Percentiles rank a stretch among this genome's conserved stretches.
These are phyloP conservation scores for Urechis unicinctus DNA, from an alignment of 2,888 invertebrate genomes.

Conservation along the genomic window DNA sequence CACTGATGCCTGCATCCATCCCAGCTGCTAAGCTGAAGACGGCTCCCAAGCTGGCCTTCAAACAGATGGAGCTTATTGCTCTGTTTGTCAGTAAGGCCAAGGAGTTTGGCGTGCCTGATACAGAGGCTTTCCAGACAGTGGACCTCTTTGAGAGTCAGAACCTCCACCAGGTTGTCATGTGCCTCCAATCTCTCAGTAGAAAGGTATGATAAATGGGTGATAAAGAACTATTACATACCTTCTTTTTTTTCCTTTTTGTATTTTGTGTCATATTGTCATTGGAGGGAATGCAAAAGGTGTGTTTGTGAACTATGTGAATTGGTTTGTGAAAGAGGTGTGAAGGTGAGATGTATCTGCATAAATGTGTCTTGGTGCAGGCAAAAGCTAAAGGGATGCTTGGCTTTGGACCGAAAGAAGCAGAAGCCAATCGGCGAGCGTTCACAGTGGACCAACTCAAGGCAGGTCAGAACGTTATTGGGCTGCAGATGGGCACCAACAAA, in stretches of 20 bases:
- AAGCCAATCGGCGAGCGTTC: slow-evolving; percentile 89
- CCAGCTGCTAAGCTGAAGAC: slow-evolving; percentile 14
- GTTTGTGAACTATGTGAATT: no score
- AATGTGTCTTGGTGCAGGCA: no score
- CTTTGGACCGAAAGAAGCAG: slow-evolving; percentile 82
- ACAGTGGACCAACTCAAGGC: slow-evolving; percentile 89
- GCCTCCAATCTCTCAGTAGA: slow-evolving; percentile 87
- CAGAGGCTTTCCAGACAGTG: slow-evolving; percentile 94
- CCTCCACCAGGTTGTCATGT: slow-evolving; percentile 90
- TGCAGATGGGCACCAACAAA: no score
- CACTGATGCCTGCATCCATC: slow-evolving; percentile 12
- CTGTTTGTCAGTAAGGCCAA: slow-evolving; percentile 83
- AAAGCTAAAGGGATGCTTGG: slow-evolving; percentile 24
- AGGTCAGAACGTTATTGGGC: slow-evolving; percentile 87
- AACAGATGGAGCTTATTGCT: slow-evolving; percentile 82
- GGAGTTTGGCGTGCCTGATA: slow-evolving; percentile 81
- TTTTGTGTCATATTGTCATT: no score
- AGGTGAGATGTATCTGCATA: no score
- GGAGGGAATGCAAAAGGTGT: no score
- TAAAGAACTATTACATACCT: neutral
- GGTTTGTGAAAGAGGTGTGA: no score
- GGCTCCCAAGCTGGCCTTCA: slow-evolving; percentile 58
- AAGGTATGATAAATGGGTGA: slow-evolving; percentile 63
- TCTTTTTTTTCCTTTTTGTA: no score
- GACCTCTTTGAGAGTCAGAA: slow-evolving; percentile 96